Evolutionary conservation across 2,888 invertebrate species (phyloP).

Genomic region (Andrena flavipes): DNA sequence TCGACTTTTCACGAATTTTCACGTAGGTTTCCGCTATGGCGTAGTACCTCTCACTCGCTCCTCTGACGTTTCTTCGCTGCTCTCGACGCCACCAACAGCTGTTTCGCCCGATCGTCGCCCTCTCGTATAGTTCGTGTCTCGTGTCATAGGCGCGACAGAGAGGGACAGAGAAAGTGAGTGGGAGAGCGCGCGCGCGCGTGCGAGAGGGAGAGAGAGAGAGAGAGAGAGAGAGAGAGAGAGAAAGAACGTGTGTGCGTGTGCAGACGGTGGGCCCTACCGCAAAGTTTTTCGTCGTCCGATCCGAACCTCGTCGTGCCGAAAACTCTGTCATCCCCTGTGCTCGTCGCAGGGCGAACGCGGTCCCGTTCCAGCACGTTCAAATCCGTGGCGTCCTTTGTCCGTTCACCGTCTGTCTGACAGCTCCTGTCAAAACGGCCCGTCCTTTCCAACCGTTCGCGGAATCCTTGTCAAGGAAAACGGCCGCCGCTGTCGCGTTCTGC

Average conservation of each 20-base stretch:
- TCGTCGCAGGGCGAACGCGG: conserved; percentile 48
- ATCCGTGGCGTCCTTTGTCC: conserved; percentile 71
- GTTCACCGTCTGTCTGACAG: conserved; percentile 68
- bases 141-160: conserved; percentile 43
- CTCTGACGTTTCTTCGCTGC: conserved; percentile 72
- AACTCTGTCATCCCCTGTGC: conserved; percentile 58
- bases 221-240: conserved; percentile 20
- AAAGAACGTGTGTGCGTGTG: conserved; percentile 45
- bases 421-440: conserved; percentile 72
- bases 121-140: conserved; percentile 65
- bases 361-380: conserved; percentile 43
- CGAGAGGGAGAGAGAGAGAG: conserved; percentile 14
- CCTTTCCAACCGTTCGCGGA: conserved; percentile 59
- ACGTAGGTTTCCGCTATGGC: conserved; percentile 66
- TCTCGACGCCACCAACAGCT: conserved; percentile 75
- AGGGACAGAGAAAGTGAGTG: conserved; percentile 39
- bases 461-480: conserved; percentile 56
- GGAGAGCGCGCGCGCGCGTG: conserved; percentile 5
- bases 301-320: conserved; percentile 51
- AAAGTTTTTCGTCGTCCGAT: conserved; percentile 60
- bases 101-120: conserved; percentile 76
- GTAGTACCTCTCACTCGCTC: conserved; percentile 70
- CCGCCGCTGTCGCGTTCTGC: conserved; percentile 25
- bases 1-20: conserved; percentile 64
- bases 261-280: conserved; percentile 62